These are phyloP conservation scores for Marmota flaviventris DNA, from an alignment of 2,113 vertebrate species.

Conservation along the genomic window DNA sequence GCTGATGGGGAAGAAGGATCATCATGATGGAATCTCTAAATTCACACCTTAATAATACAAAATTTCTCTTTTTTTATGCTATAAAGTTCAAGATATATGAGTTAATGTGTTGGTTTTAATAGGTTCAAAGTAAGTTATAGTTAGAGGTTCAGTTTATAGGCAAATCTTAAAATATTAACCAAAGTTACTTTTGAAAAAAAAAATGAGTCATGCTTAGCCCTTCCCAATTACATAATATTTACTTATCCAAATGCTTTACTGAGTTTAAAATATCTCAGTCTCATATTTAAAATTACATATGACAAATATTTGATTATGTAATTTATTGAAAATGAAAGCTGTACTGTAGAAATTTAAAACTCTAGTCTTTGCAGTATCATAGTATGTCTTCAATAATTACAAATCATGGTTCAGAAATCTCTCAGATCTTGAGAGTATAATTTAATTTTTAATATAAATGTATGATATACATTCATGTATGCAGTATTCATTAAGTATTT, in stretches of 20 bases:
- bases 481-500: not conserved
- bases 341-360: not conserved
- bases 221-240: conserved; percentile 79
- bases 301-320: conserved; percentile 67
- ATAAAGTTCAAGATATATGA: conserved; percentile 8
- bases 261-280: conserved; percentile 70
- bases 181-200: conserved; percentile 62
- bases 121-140: conserved; percentile 52
- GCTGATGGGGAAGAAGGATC: not conserved
- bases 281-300: conserved; percentile 74
- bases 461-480: not conserved
- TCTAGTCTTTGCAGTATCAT: conserved; percentile 5
- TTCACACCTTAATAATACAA: not conserved
- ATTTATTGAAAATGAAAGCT: conserved; percentile 54
- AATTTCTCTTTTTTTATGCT: not conserved
- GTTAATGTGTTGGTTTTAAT: conserved; percentile 55
- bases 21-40: not conserved
- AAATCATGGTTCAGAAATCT: conserved; percentile 22
- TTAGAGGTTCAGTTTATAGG: conserved; percentile 61
- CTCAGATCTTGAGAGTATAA: conserved; percentile 9
- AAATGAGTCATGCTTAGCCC: conserved; percentile 65
- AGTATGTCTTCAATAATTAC: not conserved
- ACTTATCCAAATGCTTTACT: conserved; percentile 69
- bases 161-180: conserved; percentile 74
- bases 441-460: conserved; percentile 54